Evolutionary conservation across 2,888 invertebrate species (phyloP).

Genomic region (Cephonodes hylas): DNA sequence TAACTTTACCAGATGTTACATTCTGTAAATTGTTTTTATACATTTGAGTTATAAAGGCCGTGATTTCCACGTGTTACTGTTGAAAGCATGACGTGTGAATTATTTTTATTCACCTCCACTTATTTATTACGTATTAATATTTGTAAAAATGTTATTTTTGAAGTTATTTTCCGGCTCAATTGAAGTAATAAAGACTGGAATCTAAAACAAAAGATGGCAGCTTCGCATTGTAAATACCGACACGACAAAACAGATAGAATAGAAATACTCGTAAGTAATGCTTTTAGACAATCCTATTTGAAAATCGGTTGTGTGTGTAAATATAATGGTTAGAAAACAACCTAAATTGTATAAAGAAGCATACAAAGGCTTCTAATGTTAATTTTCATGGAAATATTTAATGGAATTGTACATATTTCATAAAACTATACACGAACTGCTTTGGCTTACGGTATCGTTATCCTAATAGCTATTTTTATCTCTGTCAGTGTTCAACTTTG

Average conservation of each 20-base stretch:
- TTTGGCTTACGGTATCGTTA: constrained; percentile 28
- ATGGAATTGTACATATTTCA: constrained; percentile 46
- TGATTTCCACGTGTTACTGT: not conserved
- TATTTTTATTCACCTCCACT: not conserved
- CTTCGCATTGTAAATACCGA: not conserved
- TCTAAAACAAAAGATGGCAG: not conserved
- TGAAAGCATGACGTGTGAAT: not conserved
- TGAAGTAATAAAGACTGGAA: not conserved
- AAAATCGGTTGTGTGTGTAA: constrained; percentile 74
- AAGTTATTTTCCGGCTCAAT: not conserved
- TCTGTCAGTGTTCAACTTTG: too few relatives aligned
- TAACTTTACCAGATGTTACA: not conserved
- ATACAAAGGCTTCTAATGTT: constrained; percentile 58
- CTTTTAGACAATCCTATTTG: constrained; percentile 52
- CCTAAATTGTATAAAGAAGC: constrained; percentile 43
- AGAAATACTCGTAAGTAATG: constrained; percentile 23
- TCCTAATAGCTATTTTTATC: not conserved
- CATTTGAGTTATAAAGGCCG: not conserved
- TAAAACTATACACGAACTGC: constrained; percentile 25
- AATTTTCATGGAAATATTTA: constrained; percentile 51
- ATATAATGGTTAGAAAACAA: constrained; percentile 50
- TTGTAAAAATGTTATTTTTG: not conserved
- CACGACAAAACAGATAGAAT: not conserved
- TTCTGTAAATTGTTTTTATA: not conserved
- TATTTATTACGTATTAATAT: not conserved